Conservation (phyloP, 2,797 vertebrate species). For the Lindbergichthys nudifrons region DNA sequence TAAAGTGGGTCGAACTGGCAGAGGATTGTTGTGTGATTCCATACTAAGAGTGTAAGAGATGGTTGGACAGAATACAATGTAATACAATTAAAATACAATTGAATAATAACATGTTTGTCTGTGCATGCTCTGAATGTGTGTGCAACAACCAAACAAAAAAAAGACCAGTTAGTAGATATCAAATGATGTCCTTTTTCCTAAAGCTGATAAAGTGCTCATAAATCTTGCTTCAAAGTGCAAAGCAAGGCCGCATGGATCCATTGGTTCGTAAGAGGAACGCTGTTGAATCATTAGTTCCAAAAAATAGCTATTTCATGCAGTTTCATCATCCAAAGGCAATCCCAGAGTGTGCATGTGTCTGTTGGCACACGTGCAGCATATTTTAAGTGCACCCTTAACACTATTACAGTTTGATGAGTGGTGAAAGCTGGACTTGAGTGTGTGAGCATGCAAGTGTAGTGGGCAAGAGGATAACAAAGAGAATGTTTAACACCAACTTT, state of each 20-base stretch:
- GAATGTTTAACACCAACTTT: conserved; percentile 29
- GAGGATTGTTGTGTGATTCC: conserved; percentile 39
- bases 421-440: conserved; percentile 33
- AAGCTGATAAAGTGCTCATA: conserved; percentile 40
- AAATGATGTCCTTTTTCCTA: conserved; percentile 28
- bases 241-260: conserved; percentile 41
- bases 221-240: conserved; percentile 48
- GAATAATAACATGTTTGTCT: neutral
- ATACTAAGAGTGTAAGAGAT: conserved; percentile 22
- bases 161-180: conserved; percentile 9
- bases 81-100: conserved; percentile 19
- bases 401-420: conserved; percentile 53
- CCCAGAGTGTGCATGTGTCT: conserved; percentile 30
- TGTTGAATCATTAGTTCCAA: conserved; percentile 68
- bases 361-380: conserved; percentile 40
- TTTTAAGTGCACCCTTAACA: conserved; percentile 52
- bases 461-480: conserved; percentile 25
- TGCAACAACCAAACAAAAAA: neutral
- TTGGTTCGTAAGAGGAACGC: conserved; percentile 50
- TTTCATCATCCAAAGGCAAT: conserved; percentile 76
- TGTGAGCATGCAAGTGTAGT: neutral
- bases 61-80: neutral
- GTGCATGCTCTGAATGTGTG: conserved; percentile 10
- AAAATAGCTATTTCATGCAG: conserved; percentile 67
- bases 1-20: conserved; percentile 33